Evolutionary conservation across 2,797 vertebrate genomes (phyloP).

Genomic region (Acanthis flammea): DNA sequence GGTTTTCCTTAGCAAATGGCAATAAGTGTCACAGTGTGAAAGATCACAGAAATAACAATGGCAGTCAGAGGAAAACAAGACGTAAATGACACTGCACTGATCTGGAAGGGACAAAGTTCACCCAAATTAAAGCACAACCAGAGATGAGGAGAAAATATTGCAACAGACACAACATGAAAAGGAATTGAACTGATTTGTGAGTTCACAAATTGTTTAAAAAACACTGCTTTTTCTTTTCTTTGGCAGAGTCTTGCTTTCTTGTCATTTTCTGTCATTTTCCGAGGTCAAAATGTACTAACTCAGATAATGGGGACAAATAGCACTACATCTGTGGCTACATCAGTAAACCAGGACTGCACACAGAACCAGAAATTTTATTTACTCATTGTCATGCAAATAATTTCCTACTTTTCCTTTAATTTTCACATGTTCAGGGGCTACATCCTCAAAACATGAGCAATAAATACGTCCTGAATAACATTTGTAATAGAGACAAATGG

Average conservation of each 20-base stretch:
- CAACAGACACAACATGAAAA: background rate
- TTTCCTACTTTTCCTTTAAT: background rate
- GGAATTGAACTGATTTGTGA: background rate
- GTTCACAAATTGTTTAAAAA: background rate
- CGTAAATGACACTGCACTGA: background rate
- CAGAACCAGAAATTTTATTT: background rate
- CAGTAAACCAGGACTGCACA: background rate
- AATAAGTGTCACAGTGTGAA: background rate
- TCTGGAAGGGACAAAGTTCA: background rate
- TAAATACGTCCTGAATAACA: background rate
- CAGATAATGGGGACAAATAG: background rate
- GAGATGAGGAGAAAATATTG: background rate
- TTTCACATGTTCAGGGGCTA: background rate
- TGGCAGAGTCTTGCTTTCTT: background rate
- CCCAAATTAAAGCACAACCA: background rate
- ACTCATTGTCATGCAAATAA: fast-evolving
- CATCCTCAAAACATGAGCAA: background rate
- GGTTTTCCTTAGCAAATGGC: constrained; percentile 22
- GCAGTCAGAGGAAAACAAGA: background rate
- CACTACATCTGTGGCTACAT: background rate
- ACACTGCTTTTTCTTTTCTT: background rate
- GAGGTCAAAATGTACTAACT: background rate
- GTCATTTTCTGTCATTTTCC: background rate
- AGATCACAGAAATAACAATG: background rate
- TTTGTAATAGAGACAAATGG: background rate